These are phyloP conservation scores for Drosophila paranaensis DNA, from an alignment of 2,888 invertebrate genomes.

Conservation along the genomic window DNA sequence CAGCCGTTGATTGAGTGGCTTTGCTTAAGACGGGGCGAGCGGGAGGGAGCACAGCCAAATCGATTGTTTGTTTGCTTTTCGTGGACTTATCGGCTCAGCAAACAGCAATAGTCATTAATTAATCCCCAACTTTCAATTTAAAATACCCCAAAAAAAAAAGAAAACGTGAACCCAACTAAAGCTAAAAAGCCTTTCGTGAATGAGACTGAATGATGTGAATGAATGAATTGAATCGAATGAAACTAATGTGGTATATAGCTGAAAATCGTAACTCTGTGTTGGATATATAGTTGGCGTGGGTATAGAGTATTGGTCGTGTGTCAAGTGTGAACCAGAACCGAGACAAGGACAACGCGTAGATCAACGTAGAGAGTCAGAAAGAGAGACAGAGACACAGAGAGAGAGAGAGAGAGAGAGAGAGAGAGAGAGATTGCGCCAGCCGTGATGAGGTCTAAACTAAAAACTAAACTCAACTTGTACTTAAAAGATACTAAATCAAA, in stretches of 20 bases:
- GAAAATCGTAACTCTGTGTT: constrained; percentile 22
- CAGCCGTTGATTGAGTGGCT: constrained; percentile 65
- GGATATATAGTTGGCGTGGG: constrained; percentile 7
- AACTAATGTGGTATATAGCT: constrained; percentile 20
- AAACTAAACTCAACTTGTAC: constrained; percentile 42
- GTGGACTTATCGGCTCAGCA: constrained; percentile 48
- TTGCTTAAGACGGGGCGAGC: constrained; percentile 5
- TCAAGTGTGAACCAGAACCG: constrained; percentile 11
- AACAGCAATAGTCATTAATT: constrained; percentile 57
- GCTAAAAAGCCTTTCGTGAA: constrained; percentile 8
- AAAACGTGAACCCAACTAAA: not conserved
- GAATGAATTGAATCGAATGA: constrained; percentile 19
- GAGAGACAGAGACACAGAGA: not conserved
- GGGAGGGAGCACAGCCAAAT: constrained; percentile 41
- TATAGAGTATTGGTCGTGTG: constrained; percentile 13
- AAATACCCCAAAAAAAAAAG: not conserved
- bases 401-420: not conserved
- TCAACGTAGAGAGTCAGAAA: not conserved
- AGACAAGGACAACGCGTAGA: constrained; percentile 22
- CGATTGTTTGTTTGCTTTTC: constrained; percentile 65
- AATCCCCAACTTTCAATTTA: constrained; percentile 32
- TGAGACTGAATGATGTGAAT: constrained; percentile 27
- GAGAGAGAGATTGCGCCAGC: constrained; percentile 18
- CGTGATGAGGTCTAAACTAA: constrained; percentile 24
- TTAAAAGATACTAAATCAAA: not conserved